Base-by-base conservation (phyloP, 2,113 vertebrate species). In the Podarcis muralis region DNA sequence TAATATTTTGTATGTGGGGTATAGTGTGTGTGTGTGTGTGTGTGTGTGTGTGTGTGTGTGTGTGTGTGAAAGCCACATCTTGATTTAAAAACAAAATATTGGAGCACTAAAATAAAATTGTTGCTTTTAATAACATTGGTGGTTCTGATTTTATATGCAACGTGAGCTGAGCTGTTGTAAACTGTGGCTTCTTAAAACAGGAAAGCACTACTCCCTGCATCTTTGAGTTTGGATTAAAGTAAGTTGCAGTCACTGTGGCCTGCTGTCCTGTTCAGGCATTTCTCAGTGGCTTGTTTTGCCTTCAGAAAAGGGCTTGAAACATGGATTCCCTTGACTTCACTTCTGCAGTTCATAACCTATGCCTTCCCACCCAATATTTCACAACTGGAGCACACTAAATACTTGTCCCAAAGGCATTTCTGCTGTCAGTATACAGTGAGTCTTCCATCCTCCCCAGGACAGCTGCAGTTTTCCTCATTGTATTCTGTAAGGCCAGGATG, bases 311-410 rank as follows among this genome's bases (percentile, higher is more conserved):
- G 43, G 57, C 3, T 22, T 48, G 25, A 92, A 90, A 84, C 0
- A 0, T 1, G 0, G 22, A 9, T 85, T 86, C 37, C 53, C 75
- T 94, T 93, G 87, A 35, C 59, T 90, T 94, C 87, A 80, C 48
- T 92, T 90, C 25, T 40, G 48, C 88, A 85, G 68, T 84, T 92
- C 85, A 69, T 76, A 93, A 89, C 87, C 87, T 90, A 6, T 89
- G n/a, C 69, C 90, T 90, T 94, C 84, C 85, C 87, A 84, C 76
- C 89, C 86, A 32, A 0, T 88, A 84, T 80, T 91, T 93, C 66
- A 40, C 92, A 95, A 94, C 8, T 93, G 81, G 92, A 93, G 93
- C 90, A 80, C 87, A 84, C 86, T 89, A 94, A 92, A 94, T 94
- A 83, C 77, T 89, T 90, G 84, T 75, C 91, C 90, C 85, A 25